Evolutionary conservation across 2,113 vertebrate species (phyloP).

Genomic region (Centropristis striata): DNA sequence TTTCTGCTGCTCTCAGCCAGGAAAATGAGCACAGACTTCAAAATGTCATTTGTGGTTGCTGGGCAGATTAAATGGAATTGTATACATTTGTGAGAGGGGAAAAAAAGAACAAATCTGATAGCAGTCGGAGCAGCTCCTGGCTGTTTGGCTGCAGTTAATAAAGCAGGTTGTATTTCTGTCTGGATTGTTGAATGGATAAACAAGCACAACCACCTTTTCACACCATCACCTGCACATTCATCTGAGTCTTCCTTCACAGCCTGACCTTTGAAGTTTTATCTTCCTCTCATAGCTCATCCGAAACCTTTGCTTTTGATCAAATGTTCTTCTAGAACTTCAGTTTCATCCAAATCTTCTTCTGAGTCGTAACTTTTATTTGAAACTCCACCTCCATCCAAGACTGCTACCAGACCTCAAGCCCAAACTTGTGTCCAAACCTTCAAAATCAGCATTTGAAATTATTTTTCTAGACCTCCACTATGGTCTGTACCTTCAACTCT

Average conservation of each 20-base stretch:
- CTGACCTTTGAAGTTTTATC: background rate
- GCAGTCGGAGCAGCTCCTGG: slow-evolving; percentile 31
- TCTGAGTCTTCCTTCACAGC: no score
- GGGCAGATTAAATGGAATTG: slow-evolving; percentile 61
- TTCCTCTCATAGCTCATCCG: background rate
- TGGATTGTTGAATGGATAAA: slow-evolving; percentile 27
- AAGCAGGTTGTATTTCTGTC: background rate
- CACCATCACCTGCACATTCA: slow-evolving; percentile 10
- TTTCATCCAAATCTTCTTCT: no score
- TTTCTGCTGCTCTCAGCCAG: slow-evolving; percentile 42
- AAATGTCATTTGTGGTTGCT: slow-evolving; percentile 72
- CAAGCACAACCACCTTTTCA: slow-evolving; percentile 3
- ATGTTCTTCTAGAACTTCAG: background rate
- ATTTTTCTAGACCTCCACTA: no score
- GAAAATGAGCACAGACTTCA: slow-evolving; percentile 59
- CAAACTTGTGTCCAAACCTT: no score
- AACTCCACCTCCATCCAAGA: no score
- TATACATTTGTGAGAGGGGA: slow-evolving; percentile 14
- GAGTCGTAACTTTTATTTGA: no score
- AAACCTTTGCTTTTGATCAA: background rate
- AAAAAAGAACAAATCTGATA: slow-evolving; percentile 2
- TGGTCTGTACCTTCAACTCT: no score
- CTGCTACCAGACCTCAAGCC: no score
- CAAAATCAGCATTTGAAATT: no score
- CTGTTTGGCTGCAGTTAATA: slow-evolving; percentile 48